Percentiles rank a stretch among this genome's conserved stretches.
These are phyloP conservation scores for Nematolebias whitei DNA, from an alignment of 2,113 vertebrate species.

Conservation along the genomic window DNA sequence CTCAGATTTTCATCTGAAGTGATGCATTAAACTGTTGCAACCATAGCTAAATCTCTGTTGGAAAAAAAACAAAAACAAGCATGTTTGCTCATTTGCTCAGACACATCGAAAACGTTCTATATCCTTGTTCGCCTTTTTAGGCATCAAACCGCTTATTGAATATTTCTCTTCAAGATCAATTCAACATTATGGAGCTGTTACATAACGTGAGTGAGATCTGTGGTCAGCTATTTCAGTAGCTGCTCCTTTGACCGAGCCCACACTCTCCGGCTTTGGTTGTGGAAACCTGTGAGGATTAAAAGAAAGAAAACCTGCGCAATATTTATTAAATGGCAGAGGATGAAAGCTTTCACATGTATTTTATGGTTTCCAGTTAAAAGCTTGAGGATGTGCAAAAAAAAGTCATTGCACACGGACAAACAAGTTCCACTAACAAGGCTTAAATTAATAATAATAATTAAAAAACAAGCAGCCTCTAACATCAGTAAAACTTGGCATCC, in stretches of 20 bases:
- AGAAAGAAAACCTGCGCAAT: not conserved
- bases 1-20: slow-evolving; percentile 8
- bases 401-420: not conserved
- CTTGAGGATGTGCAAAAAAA: slow-evolving; percentile 9
- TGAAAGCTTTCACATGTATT: not conserved
- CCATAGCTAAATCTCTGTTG: slow-evolving; percentile 5
- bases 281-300: slow-evolving; percentile 4
- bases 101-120: not conserved
- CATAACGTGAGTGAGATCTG: slow-evolving; percentile 23
- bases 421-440: slow-evolving; percentile 2
- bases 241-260: slow-evolving; percentile 14
- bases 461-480: slow-evolving; percentile 19
- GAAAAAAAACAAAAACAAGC: not conserved
- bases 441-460: slow-evolving; percentile 15
- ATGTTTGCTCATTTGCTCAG: slow-evolving; percentile 20
- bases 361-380: slow-evolving; percentile 2
- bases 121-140: not conserved
- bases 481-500: slow-evolving; percentile 6
- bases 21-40: slow-evolving; percentile 1
- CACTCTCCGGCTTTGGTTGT: slow-evolving; percentile 18
- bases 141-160: slow-evolving; percentile 1
- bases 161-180: slow-evolving; percentile 3
- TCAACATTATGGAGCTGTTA: slow-evolving; percentile 18
- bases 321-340: not conserved
- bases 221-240: slow-evolving; percentile 11